Percentiles rank a stretch among this genome's conserved stretches.
Conservation (phyloP, 1,140 invertebrate genomes). For the Proctacanthus coquilletti region DNA sequence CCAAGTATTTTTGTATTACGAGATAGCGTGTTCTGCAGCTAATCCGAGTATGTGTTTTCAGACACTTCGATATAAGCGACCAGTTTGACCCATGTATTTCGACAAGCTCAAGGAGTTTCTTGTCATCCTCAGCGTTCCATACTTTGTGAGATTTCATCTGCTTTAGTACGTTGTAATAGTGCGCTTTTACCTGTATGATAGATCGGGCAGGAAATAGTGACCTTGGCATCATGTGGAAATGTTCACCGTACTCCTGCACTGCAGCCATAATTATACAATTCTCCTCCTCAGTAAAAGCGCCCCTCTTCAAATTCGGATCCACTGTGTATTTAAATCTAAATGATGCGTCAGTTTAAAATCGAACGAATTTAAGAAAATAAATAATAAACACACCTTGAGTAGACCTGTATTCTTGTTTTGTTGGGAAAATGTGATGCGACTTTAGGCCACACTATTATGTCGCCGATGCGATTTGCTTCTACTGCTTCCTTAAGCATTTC, state of each 20-base stretch:
- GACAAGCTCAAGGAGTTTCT: conserved; percentile 27
- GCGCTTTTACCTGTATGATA: conserved; percentile 34
- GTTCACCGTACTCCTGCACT: conserved; percentile 39
- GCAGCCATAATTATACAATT: conserved; percentile 41
- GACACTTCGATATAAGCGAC: conserved; percentile 27
- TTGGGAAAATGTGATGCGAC: conserved; percentile 40
- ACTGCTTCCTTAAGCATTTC: conserved; percentile 36
- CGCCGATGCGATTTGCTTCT: conserved; percentile 36
- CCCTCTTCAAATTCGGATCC: conserved; percentile 31
- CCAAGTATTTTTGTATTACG: conserved; percentile 26
- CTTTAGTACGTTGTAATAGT: conserved; percentile 32
- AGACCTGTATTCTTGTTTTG: conserved; percentile 39
- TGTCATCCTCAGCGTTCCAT: conserved; percentile 34
- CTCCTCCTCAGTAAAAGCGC: conserved; percentile 42
- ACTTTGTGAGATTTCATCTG: conserved; percentile 21
- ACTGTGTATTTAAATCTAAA: conserved; percentile 6
- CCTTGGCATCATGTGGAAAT: conserved; percentile 36
- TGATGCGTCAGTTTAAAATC: conserved; percentile 10
- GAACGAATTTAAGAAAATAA: background rate
- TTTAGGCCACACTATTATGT: conserved; percentile 47
- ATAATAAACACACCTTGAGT: conserved; percentile 11
- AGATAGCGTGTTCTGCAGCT: conserved; percentile 33
- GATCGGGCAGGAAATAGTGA: conserved; percentile 36
- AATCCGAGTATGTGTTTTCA: conserved; percentile 31
- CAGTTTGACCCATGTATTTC: conserved; percentile 29